Conservation (phyloP, 2,113 vertebrate genomes). For the Gymnarchus niloticus region DNA sequence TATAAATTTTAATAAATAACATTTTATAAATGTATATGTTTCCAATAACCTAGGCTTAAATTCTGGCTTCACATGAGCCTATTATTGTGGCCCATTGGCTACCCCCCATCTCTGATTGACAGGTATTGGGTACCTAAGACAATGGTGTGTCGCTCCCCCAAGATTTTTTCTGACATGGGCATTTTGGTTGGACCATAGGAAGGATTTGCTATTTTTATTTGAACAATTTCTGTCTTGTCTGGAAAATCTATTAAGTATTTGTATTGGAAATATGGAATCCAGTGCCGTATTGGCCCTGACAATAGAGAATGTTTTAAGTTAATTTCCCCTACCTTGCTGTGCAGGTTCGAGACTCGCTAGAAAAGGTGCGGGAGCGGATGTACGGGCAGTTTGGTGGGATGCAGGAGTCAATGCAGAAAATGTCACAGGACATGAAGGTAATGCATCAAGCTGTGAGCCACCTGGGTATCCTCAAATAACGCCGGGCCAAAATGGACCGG, state of each 20-base stretch:
- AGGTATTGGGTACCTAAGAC: neutral
- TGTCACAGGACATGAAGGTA: slow-evolving; percentile 82
- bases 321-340: neutral
- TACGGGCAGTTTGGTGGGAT: slow-evolving; percentile 91
- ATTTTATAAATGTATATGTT: too few relatives aligned
- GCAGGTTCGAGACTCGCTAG: slow-evolving; percentile 91
- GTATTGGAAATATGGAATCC: neutral
- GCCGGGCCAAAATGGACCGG: neutral
- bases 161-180: neutral
- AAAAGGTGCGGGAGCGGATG: slow-evolving; percentile 90
- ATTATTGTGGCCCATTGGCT: neutral
- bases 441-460: slow-evolving; percentile 24
- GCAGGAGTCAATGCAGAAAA: slow-evolving; percentile 84
- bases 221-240: too few relatives aligned
- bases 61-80: neutral
- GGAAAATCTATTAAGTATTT: neutral
- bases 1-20: too few relatives aligned
- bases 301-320: neutral
- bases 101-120: neutral
- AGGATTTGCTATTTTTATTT: neutral
- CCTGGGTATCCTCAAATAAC: neutral
- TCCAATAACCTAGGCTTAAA: neutral
- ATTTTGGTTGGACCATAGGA: neutral
- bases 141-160: neutral
- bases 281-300: neutral